These are phyloP conservation scores for Rhinella marina DNA, from an alignment of 2,797 vertebrate species.

Conservation along the genomic window DNA sequence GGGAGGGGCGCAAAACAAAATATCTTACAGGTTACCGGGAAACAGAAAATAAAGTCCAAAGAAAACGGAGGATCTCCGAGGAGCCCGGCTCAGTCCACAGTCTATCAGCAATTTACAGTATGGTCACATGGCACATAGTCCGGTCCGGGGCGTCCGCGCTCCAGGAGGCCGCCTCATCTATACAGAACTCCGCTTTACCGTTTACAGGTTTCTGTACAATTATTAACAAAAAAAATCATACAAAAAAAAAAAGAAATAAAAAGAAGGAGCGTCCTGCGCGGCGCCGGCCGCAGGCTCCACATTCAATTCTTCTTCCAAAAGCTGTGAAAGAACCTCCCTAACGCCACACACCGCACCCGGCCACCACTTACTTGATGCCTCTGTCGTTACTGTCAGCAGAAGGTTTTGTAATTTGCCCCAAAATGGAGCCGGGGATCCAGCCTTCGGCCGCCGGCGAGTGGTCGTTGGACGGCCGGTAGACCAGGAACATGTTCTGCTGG, in stretches of 20 bases:
- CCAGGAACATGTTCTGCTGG: conserved; percentile 98
- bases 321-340: conserved; percentile 73
- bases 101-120: conserved; percentile 74
- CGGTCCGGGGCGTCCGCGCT: conserved; percentile 87
- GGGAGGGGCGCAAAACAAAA: conserved; percentile 73
- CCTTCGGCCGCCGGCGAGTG: conserved; percentile 94
- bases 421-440: conserved; percentile 93
- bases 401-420: conserved; percentile 86
- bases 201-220: conserved; percentile 75
- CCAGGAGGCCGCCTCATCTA: conserved; percentile 71
- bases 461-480: conserved; percentile 90
- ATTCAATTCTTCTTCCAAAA: conserved; percentile 74
- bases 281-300: conserved; percentile 69
- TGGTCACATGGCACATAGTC: conserved; percentile 80
- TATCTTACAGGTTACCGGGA: conserved; percentile 88
- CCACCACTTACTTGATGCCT: conserved; percentile 98
- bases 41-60: conserved; percentile 66
- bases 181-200: conserved; percentile 73
- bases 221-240: conserved; percentile 68
- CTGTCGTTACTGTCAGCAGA: conserved; percentile 88
- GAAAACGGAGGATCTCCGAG: conserved; percentile 84
- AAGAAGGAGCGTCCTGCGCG: conserved; percentile 67
- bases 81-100: conserved; percentile 78
- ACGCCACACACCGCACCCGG: conserved; percentile 76
- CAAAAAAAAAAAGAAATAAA: conserved; percentile 32